Conservation (phyloP, 2,888 invertebrate species). For the Eristalis arbustorum region DNA sequence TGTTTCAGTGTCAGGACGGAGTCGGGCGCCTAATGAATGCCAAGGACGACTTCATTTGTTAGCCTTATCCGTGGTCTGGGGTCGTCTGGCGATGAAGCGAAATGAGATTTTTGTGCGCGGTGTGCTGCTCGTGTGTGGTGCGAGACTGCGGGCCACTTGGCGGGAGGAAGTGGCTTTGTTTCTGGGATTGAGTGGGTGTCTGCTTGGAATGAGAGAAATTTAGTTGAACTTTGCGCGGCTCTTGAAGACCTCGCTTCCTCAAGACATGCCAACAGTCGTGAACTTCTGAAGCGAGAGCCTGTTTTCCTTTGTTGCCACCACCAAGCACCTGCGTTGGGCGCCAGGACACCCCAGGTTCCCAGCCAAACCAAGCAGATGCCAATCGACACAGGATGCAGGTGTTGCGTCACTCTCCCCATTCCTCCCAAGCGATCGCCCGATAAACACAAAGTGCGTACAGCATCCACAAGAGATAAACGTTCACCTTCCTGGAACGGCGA, state of each 20-base stretch:
- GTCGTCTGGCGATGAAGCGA: conserved; percentile 15
- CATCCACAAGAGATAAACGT: conserved; percentile 5
- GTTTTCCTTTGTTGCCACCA: too few species aligned
- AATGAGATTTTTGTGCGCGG: conserved; percentile 34
- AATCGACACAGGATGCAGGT: not conserved
- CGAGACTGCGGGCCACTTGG: not conserved
- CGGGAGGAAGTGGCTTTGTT: not conserved
- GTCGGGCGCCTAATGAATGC: conserved; percentile 48
- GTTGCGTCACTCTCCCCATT: not conserved
- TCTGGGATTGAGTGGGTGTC: not conserved
- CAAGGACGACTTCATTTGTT: conserved; percentile 50
- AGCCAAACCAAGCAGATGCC: not conserved
- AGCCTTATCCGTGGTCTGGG: conserved; percentile 1
- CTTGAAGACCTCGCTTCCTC: too few species aligned
- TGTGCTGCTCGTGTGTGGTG: not conserved
- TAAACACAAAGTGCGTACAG: not conserved
- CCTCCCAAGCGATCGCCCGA: not conserved
- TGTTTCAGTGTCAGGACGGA: conserved; percentile 48
- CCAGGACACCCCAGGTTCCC: not conserved
- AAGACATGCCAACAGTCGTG: too few species aligned
- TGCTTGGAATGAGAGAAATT: not conserved
- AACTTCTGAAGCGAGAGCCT: too few species aligned
- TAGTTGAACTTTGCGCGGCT: too few species aligned
- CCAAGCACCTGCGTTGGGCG: not conserved
- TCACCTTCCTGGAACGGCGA: not conserved